Percentiles rank a stretch among this genome's conserved stretches.
Evolutionary conservation across 2,113 vertebrate genomes (phyloP).

Genomic region (Nematolebias whitei): DNA sequence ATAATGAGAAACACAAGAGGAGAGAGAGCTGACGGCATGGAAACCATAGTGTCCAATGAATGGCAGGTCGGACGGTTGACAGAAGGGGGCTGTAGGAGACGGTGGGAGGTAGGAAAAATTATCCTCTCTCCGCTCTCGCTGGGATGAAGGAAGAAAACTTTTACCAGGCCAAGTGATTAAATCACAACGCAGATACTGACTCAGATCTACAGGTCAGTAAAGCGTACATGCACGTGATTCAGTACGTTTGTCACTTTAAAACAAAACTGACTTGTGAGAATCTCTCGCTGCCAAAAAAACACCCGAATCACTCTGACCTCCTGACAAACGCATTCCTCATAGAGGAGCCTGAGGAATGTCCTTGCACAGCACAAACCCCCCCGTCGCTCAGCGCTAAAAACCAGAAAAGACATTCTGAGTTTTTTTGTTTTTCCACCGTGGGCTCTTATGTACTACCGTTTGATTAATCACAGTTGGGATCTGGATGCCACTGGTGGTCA

Average conservation of each 20-base stretch:
- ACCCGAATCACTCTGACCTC: background rate
- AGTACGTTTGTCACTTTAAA: background rate
- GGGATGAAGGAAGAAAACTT: constrained; percentile 27
- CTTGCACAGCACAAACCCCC: constrained; percentile 57
- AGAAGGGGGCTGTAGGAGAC: constrained; percentile 9
- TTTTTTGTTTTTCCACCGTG: no score
- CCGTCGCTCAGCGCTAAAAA: constrained; percentile 44
- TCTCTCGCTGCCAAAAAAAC: constrained; percentile 15
- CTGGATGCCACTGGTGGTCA: no score
- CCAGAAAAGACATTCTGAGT: constrained; percentile 16
- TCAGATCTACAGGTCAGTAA: constrained; percentile 3
- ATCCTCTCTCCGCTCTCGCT: constrained; percentile 31
- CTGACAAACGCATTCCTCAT: constrained; percentile 60
- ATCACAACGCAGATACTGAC: constrained; percentile 21
- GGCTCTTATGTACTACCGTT: no score
- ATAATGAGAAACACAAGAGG: constrained; percentile 38
- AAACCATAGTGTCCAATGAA: constrained; percentile 55
- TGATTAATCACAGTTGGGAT: no score
- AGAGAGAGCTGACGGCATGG: constrained; percentile 20
- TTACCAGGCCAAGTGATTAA: constrained; percentile 17
- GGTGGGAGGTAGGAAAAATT: constrained; percentile 31
- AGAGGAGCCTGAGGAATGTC: constrained; percentile 64
- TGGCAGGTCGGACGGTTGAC: constrained; percentile 44
- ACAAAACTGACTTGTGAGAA: background rate
- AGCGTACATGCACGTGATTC: background rate